phyloP scores from a whole-genome alignment of 2,797 vertebrate species.

The Coracias cyanogaster region DNA sequence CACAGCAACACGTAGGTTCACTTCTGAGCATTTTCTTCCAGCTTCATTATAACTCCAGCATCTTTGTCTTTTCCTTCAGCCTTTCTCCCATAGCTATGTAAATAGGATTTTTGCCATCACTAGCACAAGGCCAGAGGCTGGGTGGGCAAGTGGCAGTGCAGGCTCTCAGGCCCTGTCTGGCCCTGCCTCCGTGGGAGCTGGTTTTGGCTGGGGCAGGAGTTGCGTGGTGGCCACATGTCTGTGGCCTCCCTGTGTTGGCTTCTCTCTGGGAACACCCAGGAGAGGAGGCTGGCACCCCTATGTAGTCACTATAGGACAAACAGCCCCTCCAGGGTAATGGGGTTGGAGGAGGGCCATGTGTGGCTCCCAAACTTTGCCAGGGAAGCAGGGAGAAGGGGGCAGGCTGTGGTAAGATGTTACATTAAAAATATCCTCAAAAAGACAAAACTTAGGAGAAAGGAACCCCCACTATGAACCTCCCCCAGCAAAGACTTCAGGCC shows the following conservation, averaged over 20 bases:
- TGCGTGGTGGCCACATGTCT: rapidly evolving
- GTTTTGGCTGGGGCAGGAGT: background rate
- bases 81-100: background rate
- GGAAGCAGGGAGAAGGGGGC: background rate
- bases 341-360: background rate
- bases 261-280: rapidly evolving
- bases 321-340: background rate
- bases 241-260: background rate
- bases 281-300: background rate
- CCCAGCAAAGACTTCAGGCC: background rate
- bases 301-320: background rate
- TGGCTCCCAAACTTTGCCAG: background rate
- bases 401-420: background rate
- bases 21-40: background rate
- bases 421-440: background rate
- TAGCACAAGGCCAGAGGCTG: background rate
- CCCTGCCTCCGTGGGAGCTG: background rate
- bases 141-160: rapidly evolving
- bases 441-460: background rate
- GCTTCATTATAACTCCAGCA: background rate
- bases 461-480: background rate
- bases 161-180: rapidly evolving
- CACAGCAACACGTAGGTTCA: rapidly evolving
- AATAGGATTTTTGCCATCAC: rapidly evolving
- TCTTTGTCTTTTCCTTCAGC: background rate